Conservation (phyloP, 2,113 vertebrate genomes). For the Crypturellus undulatus region DNA sequence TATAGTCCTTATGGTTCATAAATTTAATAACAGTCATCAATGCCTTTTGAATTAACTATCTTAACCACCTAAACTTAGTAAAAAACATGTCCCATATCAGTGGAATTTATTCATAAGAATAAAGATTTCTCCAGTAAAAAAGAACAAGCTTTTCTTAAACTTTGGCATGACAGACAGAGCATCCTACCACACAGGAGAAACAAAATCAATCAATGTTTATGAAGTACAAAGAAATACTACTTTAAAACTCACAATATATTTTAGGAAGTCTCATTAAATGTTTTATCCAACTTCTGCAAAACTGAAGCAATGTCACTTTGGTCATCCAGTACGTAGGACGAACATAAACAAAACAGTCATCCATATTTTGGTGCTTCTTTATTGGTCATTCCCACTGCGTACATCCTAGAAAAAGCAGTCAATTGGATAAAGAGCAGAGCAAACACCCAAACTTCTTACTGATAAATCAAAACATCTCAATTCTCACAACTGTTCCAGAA, state of each 20-base stretch:
- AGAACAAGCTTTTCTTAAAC: not conserved
- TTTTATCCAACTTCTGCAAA: not conserved
- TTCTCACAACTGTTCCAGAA: not conserved
- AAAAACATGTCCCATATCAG: not conserved
- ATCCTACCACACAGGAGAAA: not conserved
- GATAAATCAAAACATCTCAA: not conserved
- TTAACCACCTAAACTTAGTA: not conserved
- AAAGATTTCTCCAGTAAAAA: not conserved
- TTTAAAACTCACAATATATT: not conserved
- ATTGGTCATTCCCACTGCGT: fast-evolving
- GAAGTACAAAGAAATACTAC: not conserved
- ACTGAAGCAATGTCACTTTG: not conserved
- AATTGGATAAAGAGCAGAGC: not conserved
- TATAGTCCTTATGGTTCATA: not conserved
- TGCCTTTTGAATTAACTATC: not conserved
- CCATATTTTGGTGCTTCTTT: not conserved
- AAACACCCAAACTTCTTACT: not conserved
- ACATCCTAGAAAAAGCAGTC: not conserved
- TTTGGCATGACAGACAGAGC: not conserved
- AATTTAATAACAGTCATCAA: constrained; percentile 27
- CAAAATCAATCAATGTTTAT: not conserved
- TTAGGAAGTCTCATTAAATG: not conserved
- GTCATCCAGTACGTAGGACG: not conserved
- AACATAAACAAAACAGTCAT: not conserved
- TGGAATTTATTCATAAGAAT: not conserved